Conservation (phyloP, 2,888 invertebrate species). For the Drosophila nigricruria region DNA sequence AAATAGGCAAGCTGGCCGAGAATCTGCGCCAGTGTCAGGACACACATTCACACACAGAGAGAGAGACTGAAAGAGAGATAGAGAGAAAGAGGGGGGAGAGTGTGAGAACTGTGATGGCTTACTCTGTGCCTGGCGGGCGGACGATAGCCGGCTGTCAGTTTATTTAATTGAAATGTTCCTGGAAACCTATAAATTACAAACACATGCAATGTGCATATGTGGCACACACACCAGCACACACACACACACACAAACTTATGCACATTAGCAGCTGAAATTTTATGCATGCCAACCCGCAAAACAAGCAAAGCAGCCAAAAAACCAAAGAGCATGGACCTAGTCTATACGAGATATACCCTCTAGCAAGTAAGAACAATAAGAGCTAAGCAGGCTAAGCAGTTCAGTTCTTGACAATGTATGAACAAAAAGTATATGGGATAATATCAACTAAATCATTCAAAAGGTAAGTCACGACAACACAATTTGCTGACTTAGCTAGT, state of each 20-base stretch:
- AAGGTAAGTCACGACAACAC: not conserved
- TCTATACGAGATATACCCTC: constrained; percentile 22
- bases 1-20: constrained; percentile 36
- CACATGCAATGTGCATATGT: constrained; percentile 53
- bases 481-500: not conserved
- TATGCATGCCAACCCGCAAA: constrained; percentile 62
- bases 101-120: constrained; percentile 31
- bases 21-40: constrained; percentile 42
- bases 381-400: not conserved
- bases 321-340: constrained; percentile 6
- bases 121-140: constrained; percentile 33
- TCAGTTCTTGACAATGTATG: not conserved
- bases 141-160: constrained; percentile 70
- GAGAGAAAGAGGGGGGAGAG: not conserved
- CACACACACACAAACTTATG: constrained; percentile 19
- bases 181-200: constrained; percentile 74
- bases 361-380: not conserved
- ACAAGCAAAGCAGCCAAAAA: constrained; percentile 48
- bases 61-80: not conserved
- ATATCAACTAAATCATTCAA: not conserved
- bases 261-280: constrained; percentile 65
- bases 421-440: not conserved
- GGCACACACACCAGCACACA: constrained; percentile 13
- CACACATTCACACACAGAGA: constrained; percentile 4
- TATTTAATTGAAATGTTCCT: constrained; percentile 77